A percentile compares a stretch with the other conserved stretches of the same genome.
phyloP scores from a whole-genome alignment of 2,888 invertebrate genomes.

The Lasiommata megera region DNA sequence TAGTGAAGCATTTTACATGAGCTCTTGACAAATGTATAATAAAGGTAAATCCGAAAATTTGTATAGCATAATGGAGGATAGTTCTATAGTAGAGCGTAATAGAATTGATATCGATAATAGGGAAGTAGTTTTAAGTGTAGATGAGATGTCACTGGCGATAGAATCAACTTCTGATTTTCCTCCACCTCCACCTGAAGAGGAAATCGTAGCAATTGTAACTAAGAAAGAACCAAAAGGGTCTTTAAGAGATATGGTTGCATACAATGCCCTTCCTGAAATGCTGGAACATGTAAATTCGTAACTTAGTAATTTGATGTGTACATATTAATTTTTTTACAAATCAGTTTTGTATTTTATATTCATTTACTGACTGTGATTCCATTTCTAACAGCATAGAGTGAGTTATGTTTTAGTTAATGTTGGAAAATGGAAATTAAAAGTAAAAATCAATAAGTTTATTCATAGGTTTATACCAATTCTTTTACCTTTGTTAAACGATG shows the following conservation, averaged over 20 bases:
- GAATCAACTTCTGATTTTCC: conserved; percentile 62
- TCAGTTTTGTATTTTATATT: conserved; percentile 32
- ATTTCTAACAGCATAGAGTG: not conserved
- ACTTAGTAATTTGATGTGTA: conserved; percentile 11
- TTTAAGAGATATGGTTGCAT: conserved; percentile 77
- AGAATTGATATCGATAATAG: conserved; percentile 76
- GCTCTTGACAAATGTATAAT: conserved; percentile 87
- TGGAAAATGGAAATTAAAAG: not conserved
- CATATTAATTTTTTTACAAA: conserved; percentile 9
- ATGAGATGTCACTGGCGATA: conserved; percentile 65
- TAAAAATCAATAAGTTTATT: not conserved
- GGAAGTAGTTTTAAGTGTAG: conserved; percentile 74
- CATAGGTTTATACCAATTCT: no score
- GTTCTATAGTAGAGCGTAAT: conserved; percentile 64
- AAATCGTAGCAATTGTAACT: conserved; percentile 75
- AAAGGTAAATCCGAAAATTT: conserved; percentile 79
- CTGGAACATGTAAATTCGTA: conserved; percentile 68
- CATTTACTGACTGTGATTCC: conserved; percentile 55
- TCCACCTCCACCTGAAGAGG: conserved; percentile 69
- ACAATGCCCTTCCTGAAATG: conserved; percentile 77
- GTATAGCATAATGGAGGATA: conserved; percentile 81
- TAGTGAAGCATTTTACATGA: conserved; percentile 85
- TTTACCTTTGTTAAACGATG: no score
- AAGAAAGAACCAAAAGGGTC: conserved; percentile 72
- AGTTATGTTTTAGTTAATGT: not conserved